phyloP scores from a whole-genome alignment of 2,888 invertebrate genomes.

The Trilocha varians region DNA sequence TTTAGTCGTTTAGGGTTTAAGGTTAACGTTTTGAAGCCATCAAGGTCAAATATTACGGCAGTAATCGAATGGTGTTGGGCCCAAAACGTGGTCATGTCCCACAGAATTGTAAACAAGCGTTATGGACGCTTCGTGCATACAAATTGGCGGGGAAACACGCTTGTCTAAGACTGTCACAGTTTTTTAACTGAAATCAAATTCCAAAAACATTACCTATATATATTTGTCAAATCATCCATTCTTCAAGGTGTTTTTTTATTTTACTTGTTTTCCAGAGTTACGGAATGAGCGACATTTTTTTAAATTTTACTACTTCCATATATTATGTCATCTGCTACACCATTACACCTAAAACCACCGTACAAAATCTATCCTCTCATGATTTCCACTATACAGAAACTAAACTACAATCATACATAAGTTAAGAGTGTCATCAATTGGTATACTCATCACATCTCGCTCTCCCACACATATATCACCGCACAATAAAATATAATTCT shows the following conservation, averaged over 20 bases:
- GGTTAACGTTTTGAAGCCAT: conserved; percentile 35
- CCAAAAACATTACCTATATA: conserved; percentile 14
- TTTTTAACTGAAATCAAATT: conserved; percentile 32
- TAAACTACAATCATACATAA: too few relatives aligned
- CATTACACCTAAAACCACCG: background rate
- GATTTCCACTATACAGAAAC: too few relatives aligned
- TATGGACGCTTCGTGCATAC: conserved; percentile 38
- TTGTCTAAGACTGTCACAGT: conserved; percentile 28
- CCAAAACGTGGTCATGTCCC: conserved; percentile 22
- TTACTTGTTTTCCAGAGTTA: too few relatives aligned
- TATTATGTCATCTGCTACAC: background rate
- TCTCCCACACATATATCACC: background rate
- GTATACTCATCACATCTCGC: background rate
- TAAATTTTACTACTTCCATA: conserved; percentile 5
- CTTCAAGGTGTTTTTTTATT: too few relatives aligned
- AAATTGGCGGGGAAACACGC: conserved; percentile 54
- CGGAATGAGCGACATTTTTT: too few relatives aligned
- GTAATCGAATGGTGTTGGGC: conserved; percentile 22
- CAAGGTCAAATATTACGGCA: conserved; percentile 36
- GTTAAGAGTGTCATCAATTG: too few relatives aligned
- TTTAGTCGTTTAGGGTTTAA: conserved; percentile 34
- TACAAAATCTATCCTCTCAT: too few relatives aligned
- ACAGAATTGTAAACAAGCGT: conserved; percentile 43
- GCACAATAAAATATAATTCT: background rate
- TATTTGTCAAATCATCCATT: conserved; percentile 21